A percentile compares a stretch with the other conserved stretches of the same genome.
Evolutionary conservation across 1,140 invertebrate species (phyloP).

Genomic region (Achatina immaculata): DNA sequence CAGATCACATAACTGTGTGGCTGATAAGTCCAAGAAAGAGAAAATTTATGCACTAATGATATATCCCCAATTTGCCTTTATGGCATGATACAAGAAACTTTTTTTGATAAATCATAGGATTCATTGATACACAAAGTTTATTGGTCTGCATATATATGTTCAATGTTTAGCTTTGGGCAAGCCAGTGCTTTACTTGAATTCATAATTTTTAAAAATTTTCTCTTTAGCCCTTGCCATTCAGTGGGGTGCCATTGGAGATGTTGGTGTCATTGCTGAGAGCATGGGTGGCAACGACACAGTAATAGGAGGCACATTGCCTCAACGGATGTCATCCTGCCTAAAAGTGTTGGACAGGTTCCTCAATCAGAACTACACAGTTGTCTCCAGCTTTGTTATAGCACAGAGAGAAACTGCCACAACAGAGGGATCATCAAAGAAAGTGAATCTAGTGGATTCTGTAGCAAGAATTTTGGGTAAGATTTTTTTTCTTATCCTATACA

Average conservation of each 20-base stretch:
- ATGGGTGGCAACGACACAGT: slow-evolving; percentile 92
- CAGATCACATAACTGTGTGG: no score
- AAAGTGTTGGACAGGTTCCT: slow-evolving; percentile 88
- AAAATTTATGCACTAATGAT: no score
- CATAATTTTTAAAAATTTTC: no score
- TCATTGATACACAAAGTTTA: no score
- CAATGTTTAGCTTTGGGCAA: no score
- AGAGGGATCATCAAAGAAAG: slow-evolving; percentile 37
- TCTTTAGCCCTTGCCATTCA: slow-evolving; percentile 85
- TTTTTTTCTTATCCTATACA: no score
- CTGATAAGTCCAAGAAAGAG: no score
- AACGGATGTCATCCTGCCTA: slow-evolving; percentile 90
- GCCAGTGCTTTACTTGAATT: no score
- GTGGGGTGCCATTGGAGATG: slow-evolving; percentile 98
- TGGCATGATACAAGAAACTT: no score
- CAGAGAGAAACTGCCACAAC: slow-evolving; percentile 75
- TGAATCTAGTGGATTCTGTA: slow-evolving; percentile 64
- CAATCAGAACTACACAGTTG: slow-evolving; percentile 86
- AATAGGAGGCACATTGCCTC: slow-evolving; percentile 92
- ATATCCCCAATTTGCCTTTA: no score
- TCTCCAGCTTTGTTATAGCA: slow-evolving; percentile 85
- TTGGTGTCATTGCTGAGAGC: slow-evolving; percentile 89
- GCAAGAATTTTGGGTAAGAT: slow-evolving; percentile 69
- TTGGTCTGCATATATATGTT: no score
- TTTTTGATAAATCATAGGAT: no score